A percentile compares a stretch with the other conserved stretches of the same genome.
phyloP scores from a whole-genome alignment of 2,113 vertebrate species.

The Hepsetus odoe region DNA sequence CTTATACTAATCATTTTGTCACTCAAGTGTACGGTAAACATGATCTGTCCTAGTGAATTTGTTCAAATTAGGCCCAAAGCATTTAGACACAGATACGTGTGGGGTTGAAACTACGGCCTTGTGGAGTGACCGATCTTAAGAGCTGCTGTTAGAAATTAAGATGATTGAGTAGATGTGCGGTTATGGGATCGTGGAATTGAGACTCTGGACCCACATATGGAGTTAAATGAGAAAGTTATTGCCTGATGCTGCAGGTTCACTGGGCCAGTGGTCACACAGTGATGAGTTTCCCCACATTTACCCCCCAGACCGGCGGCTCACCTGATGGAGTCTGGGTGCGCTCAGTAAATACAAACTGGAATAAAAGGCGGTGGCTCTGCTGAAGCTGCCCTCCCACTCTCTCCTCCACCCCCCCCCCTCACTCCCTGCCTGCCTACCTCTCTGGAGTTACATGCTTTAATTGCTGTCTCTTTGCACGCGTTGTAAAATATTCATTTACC shows the following conservation, averaged over 20 bases:
- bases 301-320: background rate
- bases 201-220: background rate
- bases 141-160: background rate
- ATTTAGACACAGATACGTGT: too few species aligned
- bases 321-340: constrained; percentile 34
- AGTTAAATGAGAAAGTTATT: background rate
- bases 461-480: constrained; percentile 62
- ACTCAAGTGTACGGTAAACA: too few species aligned
- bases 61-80: too few species aligned
- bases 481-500: constrained; percentile 68
- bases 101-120: too few species aligned
- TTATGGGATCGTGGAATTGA: background rate
- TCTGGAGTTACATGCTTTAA: constrained; percentile 62
- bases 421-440: constrained; percentile 30
- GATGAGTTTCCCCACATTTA: background rate
- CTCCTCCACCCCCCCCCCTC: background rate
- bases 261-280: background rate
- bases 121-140: too few species aligned
- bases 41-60: too few species aligned
- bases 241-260: background rate
- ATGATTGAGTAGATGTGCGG: background rate
- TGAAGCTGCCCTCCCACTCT: constrained; percentile 21
- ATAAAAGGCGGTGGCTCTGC: constrained; percentile 21
- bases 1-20: too few species aligned
- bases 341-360: constrained; percentile 35